phyloP scores from a whole-genome alignment of 2,113 vertebrate species.

The Microtus montanus region DNA sequence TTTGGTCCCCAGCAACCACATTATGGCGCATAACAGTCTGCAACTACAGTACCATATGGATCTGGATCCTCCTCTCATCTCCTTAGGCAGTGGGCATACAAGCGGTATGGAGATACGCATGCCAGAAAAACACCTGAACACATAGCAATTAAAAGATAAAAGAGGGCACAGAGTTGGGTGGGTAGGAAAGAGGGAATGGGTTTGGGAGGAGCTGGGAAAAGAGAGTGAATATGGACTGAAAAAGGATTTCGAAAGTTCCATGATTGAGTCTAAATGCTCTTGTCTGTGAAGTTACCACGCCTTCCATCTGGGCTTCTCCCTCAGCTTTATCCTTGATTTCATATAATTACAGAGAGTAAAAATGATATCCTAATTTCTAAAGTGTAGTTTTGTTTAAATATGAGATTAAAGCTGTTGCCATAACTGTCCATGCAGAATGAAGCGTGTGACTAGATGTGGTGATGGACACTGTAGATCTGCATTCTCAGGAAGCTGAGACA shows the following conservation, averaged over 20 bases:
- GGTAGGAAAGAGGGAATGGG: neutral
- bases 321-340: neutral
- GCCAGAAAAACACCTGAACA: neutral
- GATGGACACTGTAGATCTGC: neutral
- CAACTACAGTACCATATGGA: neutral
- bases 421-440: neutral
- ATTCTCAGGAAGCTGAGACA: neutral
- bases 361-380: conserved; percentile 2
- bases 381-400: conserved; percentile 1
- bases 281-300: neutral
- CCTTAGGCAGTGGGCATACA: too few relatives aligned
- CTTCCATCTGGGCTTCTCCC: neutral
- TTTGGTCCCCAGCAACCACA: neutral
- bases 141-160: neutral
- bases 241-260: neutral
- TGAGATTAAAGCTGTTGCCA: neutral
- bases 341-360: neutral
- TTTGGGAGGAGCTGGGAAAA: neutral
- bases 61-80: neutral
- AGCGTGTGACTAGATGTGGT: neutral
- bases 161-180: neutral
- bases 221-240: neutral
- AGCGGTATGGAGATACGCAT: too few relatives aligned
- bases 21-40: neutral
- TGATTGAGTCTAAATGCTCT: neutral